Evolutionary conservation across 2,888 invertebrate genomes (phyloP), one percentile per base, ranked within the genome.

Genomic region (Entomobrya multifasciata): DNA sequence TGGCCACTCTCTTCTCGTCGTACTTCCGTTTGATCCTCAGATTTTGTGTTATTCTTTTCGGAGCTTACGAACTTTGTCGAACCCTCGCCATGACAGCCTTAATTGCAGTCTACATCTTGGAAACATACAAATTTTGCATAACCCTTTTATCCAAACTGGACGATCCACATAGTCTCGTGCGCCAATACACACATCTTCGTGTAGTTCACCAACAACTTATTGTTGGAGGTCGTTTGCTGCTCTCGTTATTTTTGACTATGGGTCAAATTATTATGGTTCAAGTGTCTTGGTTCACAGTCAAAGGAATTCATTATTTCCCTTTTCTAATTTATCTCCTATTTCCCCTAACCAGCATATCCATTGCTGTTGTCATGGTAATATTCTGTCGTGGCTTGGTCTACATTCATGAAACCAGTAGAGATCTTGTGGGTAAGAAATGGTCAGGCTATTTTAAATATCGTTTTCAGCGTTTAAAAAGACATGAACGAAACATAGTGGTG

Each of bases 241-340:
- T 77, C 11, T 77, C 77, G 1, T 36, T 77, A 20, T 27, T 57
- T 10, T 36, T 77, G 1, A 77, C 77, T 20, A 11, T 77, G 1
- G 77, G 36, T 41, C 77, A 77, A 77, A 36, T 77, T 8, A 2
- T 77, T 6, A 55, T 49, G 49, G 77, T 77, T 5, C 77, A 77
- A 57, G 17, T 22, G 17, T 4, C 57, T 8, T 77, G 77, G 77
- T 77, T 77, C 41, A n/a, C 49, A 1, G 77, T 77, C 5, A 77
- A 77, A 44, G 77, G 77, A 57, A n/a, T 41, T 57, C 55, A 20
- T 3, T 41, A 67, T n/a, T n/a, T 80, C 5, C 79, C 79, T 13
- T 6, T 65, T 1, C 1, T 30, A 1, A 52, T 67, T 8, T 67
- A 80, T 22, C 2, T 67, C 20, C 1, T 80, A 10, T 80, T 80